Evolutionary conservation across 2,113 vertebrate species (phyloP).

Genomic region (Bolborhynchus lineola): DNA sequence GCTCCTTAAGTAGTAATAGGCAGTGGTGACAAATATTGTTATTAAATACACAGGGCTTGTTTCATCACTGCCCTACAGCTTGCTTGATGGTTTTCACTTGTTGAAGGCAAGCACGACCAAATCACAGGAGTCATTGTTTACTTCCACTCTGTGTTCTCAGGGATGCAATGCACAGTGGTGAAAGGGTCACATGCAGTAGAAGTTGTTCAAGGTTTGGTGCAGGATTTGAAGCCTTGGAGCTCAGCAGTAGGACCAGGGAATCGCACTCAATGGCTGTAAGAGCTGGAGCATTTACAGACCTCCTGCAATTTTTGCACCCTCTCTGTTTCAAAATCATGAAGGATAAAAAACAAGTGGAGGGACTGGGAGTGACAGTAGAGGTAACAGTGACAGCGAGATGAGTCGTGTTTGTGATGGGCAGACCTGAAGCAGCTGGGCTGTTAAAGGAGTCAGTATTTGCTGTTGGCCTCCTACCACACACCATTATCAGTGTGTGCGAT

Average conservation of each 20-base stretch:
- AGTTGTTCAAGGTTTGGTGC: neutral
- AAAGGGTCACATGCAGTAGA: neutral
- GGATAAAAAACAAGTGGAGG: neutral
- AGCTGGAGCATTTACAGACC: neutral
- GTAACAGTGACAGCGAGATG: neutral
- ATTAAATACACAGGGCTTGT: neutral
- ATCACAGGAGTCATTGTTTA: neutral
- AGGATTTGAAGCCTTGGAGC: neutral
- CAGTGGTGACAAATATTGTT: conserved; percentile 30
- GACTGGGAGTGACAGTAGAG: neutral
- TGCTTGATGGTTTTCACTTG: neutral
- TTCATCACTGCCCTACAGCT: neutral
- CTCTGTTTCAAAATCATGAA: neutral
- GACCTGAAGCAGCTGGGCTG: neutral
- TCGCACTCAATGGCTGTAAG: neutral
- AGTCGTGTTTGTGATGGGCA: neutral
- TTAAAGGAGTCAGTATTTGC: neutral
- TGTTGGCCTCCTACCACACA: neutral
- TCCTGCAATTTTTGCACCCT: neutral
- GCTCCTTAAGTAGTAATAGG: conserved; percentile 36
- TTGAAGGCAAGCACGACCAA: neutral
- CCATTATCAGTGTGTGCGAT: neutral
- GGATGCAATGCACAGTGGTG: neutral
- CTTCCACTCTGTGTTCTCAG: neutral
- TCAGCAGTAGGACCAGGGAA: neutral